Conservation (phyloP, 2,797 vertebrate species). For the Argya squamiceps region DNA sequence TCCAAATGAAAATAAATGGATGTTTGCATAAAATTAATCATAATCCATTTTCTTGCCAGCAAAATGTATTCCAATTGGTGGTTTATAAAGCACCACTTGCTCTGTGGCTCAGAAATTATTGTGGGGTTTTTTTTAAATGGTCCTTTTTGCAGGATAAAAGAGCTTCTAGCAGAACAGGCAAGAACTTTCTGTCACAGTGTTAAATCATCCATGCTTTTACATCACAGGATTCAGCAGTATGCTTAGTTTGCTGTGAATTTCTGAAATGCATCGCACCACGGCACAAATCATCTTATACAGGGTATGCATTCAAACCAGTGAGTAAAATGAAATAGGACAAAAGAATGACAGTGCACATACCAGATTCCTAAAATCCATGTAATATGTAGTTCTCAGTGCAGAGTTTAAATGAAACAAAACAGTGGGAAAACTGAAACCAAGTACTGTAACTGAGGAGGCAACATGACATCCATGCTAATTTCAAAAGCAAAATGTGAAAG, state of each 20-base stretch:
- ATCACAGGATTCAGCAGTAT: constrained; percentile 16
- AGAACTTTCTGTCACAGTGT: constrained; percentile 26
- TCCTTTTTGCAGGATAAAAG: constrained; percentile 29
- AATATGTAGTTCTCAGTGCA: neutral
- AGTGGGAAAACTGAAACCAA: constrained; percentile 5
- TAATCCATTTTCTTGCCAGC: constrained; percentile 40
- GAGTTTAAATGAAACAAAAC: constrained; percentile 20
- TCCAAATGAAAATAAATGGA: constrained; percentile 65
- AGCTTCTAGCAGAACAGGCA: constrained; percentile 32
- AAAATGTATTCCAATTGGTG: neutral
- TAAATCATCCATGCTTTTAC: constrained; percentile 8
- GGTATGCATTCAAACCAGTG: neutral
- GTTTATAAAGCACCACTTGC: neutral
- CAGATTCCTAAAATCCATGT: neutral
- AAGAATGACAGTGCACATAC: neutral
- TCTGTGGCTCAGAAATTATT: neutral
- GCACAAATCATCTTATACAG: neutral
- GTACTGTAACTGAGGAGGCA: neutral
- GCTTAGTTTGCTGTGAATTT: constrained; percentile 44
- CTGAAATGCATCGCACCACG: neutral
- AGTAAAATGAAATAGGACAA: constrained; percentile 1
- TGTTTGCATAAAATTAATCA: constrained; percentile 45
- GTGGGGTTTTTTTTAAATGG: neutral
- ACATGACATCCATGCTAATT: neutral
- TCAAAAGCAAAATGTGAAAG: neutral